Base-by-base conservation (phyloP, 2,888 invertebrate species). In the Papilio elwesi region DNA sequence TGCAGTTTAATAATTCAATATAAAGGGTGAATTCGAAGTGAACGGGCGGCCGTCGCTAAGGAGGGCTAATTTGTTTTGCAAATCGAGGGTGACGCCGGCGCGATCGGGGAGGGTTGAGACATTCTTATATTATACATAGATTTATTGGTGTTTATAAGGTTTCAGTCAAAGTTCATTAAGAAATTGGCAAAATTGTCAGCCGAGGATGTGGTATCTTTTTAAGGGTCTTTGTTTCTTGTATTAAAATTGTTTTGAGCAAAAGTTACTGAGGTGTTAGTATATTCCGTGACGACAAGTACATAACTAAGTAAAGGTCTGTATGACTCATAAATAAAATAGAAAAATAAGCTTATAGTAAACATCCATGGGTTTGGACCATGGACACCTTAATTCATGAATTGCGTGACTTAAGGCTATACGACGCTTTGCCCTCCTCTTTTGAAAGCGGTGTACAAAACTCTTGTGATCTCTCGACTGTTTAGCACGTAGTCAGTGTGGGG, bases 1-100 rank as follows among this genome's bases (percentile, higher is more conserved):
- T 38, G 36, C 36, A 38, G 43, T 62, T 26, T 62, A 74, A 49
- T 53, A 66, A 67, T 68, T 63, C 15, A 36, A 15, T 6, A 38
- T 55, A 67, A 71, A 67, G 71, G 71, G 67, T 49, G 53, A 64
- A 48, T 12, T 55, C 48, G 11, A 55, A 71, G 51, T 16, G 66
- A 68, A 15, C 66, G 38, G 48, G 55, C 47, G 59, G 70, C 79
- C 77, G 88, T 89, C 80, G 88, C 84, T 87, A 90, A 88, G 90
- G 85, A 83, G 83, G 80, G 83, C 81, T 91, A 92, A 92, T 91
- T 92, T 92, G 91, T 90, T 91, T 91, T 90, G 90, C 90, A 90
- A 92, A 92, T 91, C 82, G 85, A 81, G 92, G 91, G 89, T 88
- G 90, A 90, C 87, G 85, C 73, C 75, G 82, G 75, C 76, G 78